Conservation (phyloP, 2,888 invertebrate genomes). For the Silvanus unidentatus region DNA sequence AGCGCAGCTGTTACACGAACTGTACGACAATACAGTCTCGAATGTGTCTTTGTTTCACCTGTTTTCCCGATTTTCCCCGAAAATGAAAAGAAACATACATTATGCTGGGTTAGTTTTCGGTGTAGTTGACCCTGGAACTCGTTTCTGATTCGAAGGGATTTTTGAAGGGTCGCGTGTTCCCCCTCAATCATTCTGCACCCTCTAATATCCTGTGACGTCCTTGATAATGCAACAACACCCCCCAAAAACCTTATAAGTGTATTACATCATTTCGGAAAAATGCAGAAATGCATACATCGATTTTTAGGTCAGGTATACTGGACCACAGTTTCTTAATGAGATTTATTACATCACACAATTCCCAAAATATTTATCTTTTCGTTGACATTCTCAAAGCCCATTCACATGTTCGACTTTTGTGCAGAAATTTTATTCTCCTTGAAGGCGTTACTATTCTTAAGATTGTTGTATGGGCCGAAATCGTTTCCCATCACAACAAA, state of each 20-base stretch:
- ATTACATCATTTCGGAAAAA: not conserved
- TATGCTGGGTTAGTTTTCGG: too few relatives aligned
- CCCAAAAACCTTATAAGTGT: constrained; percentile 27
- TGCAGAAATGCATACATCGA: too few relatives aligned
- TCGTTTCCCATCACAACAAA: too few relatives aligned
- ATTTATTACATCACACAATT: constrained; percentile 35
- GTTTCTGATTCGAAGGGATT: constrained; percentile 26
- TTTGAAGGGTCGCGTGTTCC: constrained; percentile 29
- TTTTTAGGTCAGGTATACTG: constrained; percentile 5
- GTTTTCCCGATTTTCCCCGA: too few relatives aligned
- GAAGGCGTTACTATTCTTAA: too few relatives aligned
- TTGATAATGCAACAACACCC: constrained; percentile 46
- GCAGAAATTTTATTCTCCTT: constrained; percentile 28
- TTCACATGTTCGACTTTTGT: constrained; percentile 20
- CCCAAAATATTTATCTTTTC: constrained; percentile 36
- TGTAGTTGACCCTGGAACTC: constrained; percentile 42
- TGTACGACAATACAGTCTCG: constrained; percentile 4
- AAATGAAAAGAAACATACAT: too few relatives aligned
- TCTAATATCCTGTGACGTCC: constrained; percentile 48
- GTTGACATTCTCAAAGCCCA: constrained; percentile 28
- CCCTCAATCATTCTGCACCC: constrained; percentile 48
- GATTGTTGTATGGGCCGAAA: too few relatives aligned
- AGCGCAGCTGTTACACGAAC: constrained; percentile 27
- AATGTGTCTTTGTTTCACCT: too few relatives aligned
- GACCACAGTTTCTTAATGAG: constrained; percentile 35